These are phyloP conservation scores for Chloromyia formosa DNA, from an alignment of 2,888 invertebrate genomes.

Conservation along the genomic window DNA sequence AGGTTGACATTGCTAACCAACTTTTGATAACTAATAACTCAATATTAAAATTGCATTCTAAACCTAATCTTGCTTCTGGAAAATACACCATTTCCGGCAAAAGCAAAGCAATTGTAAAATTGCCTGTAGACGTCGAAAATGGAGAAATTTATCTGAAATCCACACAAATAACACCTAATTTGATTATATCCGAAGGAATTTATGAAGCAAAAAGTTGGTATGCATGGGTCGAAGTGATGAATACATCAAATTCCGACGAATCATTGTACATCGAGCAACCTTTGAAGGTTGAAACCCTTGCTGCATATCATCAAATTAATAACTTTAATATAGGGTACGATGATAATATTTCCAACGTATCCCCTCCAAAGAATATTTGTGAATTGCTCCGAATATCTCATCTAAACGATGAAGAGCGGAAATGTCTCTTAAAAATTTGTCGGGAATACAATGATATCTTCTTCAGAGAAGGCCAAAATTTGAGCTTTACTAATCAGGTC, in stretches of 20 bases:
- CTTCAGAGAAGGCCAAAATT: background rate
- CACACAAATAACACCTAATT: slow-evolving; percentile 27
- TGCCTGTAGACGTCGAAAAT: slow-evolving; percentile 56
- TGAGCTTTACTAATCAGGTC: slow-evolving; percentile 3
- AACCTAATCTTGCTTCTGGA: slow-evolving; percentile 7
- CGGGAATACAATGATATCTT: slow-evolving; percentile 9
- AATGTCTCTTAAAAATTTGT: background rate
- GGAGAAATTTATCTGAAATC: slow-evolving; percentile 49
- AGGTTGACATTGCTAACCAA: slow-evolving; percentile 35
- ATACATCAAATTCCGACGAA: slow-evolving; percentile 39
- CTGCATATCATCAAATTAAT: slow-evolving; percentile 45
- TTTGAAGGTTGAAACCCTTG: slow-evolving; percentile 44
- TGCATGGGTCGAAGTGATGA: slow-evolving; percentile 42
- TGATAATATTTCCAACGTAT: background rate
- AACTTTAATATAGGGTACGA: slow-evolving; percentile 39
- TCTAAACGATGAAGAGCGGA: background rate
- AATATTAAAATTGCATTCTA: background rate
- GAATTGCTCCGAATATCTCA: background rate
- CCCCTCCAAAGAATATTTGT: background rate
- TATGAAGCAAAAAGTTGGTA: slow-evolving; percentile 46
- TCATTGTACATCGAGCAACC: slow-evolving; percentile 48
- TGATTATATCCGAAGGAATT: slow-evolving; percentile 45
- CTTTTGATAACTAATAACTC: slow-evolving; percentile 18
- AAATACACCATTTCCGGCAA: slow-evolving; percentile 9
- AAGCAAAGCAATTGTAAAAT: slow-evolving; percentile 43